These are phyloP conservation scores for Pagrus major DNA, from an alignment of 2,113 vertebrate species.

Conservation along the genomic window DNA sequence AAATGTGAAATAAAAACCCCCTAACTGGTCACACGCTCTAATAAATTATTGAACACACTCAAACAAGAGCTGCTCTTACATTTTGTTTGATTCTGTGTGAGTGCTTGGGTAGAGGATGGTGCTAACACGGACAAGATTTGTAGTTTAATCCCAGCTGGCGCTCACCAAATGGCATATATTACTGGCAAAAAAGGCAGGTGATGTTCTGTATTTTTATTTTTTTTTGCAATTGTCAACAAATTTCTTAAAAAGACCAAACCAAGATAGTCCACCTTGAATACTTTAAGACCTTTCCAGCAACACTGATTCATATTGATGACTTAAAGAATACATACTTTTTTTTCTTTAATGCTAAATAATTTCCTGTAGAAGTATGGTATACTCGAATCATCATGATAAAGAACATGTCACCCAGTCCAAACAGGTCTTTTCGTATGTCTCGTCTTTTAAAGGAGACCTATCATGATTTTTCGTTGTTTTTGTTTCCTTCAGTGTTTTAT, in stretches of 20 bases:
- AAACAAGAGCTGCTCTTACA: conserved; percentile 19
- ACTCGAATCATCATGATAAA: no score
- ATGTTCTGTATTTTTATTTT: not conserved
- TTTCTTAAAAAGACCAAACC: not conserved
- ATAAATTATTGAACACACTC: conserved; percentile 22
- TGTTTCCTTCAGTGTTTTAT: no score
- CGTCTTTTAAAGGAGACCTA: no score
- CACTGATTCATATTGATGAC: no score
- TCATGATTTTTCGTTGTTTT: no score
- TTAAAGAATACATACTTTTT: no score
- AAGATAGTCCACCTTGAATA: not conserved
- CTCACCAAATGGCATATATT: not conserved
- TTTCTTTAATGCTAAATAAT: no score
- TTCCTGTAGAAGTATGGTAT: no score
- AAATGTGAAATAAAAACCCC: conserved; percentile 9
- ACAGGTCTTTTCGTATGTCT: no score
- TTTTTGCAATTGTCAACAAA: not conserved
- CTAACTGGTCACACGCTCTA: conserved; percentile 12
- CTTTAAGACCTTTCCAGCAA: not conserved
- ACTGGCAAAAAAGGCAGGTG: not conserved
- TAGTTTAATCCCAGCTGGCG: not conserved
- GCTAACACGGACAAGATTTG: not conserved
- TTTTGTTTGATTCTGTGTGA: not conserved
- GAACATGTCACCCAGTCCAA: no score
- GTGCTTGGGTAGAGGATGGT: not conserved